Percentiles rank a stretch among this genome's conserved stretches.
Conservation (phyloP, 2,113 vertebrate species). For the Lasiurus cinereus region DNA sequence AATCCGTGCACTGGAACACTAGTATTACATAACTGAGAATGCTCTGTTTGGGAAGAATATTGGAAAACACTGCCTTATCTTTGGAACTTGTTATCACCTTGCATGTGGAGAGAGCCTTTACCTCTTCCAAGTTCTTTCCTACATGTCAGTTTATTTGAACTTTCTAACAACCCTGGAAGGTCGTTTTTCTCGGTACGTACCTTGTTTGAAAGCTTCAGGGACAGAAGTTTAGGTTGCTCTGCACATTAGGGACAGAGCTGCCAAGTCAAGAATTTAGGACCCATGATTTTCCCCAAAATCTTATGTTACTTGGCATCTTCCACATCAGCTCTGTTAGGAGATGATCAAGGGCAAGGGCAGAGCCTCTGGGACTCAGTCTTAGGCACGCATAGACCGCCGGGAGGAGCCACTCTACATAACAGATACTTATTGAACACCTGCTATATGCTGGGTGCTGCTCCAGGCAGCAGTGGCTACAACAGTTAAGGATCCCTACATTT, state of each 20-base stretch:
- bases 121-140: neutral
- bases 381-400: rapidly evolving
- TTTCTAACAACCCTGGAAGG: neutral
- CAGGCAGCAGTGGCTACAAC: neutral
- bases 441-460: rapidly evolving
- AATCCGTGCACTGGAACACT: no score
- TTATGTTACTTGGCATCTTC: neutral
- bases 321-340: neutral
- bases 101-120: neutral
- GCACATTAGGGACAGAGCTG: neutral
- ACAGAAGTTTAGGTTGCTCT: neutral
- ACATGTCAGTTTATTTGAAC: neutral
- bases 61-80: neutral
- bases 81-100: neutral
- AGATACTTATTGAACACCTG: neutral
- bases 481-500: neutral
- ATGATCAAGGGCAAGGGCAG: neutral
- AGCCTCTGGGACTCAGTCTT: neutral
- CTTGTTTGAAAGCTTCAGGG: neutral
- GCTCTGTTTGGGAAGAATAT: neutral
- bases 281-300: rapidly evolving
- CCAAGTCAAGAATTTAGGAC: neutral
- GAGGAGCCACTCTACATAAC: neutral
- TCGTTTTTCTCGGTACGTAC: neutral
- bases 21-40: neutral